phyloP scores from a whole-genome alignment of 2,888 invertebrate species.

The Drosophila picticornis region DNA sequence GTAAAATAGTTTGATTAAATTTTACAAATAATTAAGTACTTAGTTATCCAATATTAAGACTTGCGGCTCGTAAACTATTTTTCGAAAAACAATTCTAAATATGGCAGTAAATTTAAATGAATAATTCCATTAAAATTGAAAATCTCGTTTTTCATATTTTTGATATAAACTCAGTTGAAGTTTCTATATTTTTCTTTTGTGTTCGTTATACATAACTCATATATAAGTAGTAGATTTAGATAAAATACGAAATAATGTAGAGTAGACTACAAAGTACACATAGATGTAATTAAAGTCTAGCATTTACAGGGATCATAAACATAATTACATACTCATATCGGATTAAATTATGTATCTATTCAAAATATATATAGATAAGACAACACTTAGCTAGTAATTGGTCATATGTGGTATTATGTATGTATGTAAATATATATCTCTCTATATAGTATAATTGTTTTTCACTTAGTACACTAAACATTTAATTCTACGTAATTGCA shows the following conservation, averaged over 20 bases:
- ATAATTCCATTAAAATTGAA: background rate
- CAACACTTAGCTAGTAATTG: conserved; percentile 71
- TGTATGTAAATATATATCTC: background rate
- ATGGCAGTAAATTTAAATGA: background rate
- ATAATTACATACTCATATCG: conserved; percentile 27
- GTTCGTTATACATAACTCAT: conserved; percentile 41
- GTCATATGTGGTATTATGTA: conserved; percentile 44
- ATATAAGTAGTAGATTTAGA: conserved; percentile 31
- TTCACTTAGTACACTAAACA: conserved; percentile 37
- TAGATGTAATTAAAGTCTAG: conserved; percentile 35
- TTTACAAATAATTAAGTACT: background rate
- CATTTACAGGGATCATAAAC: conserved; percentile 21
- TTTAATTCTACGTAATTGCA: conserved; percentile 72
- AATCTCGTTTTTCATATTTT: background rate
- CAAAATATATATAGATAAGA: conserved; percentile 40
- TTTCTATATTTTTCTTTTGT: conserved; percentile 60
- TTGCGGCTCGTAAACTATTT: too few relatives aligned
- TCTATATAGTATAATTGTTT: conserved; percentile 9
- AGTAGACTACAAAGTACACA: conserved; percentile 28
- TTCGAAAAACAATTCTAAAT: background rate
- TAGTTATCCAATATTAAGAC: background rate
- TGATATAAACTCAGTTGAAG: conserved; percentile 51
- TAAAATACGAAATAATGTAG: conserved; percentile 54
- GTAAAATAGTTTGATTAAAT: background rate
- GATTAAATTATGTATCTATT: conserved; percentile 23